Conservation (phyloP, 2,888 invertebrate genomes). For the Lepidochitona cinerea region DNA sequence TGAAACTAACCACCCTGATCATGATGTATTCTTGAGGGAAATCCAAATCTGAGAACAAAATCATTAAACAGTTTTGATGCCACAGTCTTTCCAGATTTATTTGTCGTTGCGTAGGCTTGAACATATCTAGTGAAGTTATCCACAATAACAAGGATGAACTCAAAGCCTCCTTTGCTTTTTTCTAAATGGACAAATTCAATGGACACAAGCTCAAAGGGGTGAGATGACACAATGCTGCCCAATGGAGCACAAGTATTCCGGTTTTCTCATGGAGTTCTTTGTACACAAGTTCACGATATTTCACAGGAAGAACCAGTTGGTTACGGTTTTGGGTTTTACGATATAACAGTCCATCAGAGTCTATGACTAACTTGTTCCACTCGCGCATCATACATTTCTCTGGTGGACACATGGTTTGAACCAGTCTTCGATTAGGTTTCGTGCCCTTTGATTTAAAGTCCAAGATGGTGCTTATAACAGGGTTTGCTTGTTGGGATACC, state of each 20-base stretch:
- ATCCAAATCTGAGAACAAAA: no score
- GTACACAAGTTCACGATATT: background rate
- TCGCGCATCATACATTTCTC: background rate
- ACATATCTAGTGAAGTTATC: no score
- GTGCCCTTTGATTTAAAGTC: background rate
- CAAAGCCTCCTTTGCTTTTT: no score
- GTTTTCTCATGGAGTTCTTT: slow-evolving; percentile 3
- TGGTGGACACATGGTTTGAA: background rate
- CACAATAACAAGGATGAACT: no score
- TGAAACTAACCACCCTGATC: no score
- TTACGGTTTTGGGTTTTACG: background rate
- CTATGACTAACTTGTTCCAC: background rate
- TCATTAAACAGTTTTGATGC: no score
- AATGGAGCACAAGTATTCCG: background rate
- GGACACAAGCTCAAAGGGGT: background rate
- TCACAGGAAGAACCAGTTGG: background rate
- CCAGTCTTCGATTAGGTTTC: background rate
- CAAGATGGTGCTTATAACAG: background rate
- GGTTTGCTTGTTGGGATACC: background rate
- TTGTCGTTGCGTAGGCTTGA: no score
- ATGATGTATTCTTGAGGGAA: no score
- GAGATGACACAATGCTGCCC: background rate
- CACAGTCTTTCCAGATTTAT: no score
- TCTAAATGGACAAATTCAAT: background rate
- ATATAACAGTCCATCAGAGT: slow-evolving; percentile 1